These are phyloP conservation scores for Lepidurus apus DNA, from an alignment of 1,140 invertebrate species.

Conservation along the genomic window DNA sequence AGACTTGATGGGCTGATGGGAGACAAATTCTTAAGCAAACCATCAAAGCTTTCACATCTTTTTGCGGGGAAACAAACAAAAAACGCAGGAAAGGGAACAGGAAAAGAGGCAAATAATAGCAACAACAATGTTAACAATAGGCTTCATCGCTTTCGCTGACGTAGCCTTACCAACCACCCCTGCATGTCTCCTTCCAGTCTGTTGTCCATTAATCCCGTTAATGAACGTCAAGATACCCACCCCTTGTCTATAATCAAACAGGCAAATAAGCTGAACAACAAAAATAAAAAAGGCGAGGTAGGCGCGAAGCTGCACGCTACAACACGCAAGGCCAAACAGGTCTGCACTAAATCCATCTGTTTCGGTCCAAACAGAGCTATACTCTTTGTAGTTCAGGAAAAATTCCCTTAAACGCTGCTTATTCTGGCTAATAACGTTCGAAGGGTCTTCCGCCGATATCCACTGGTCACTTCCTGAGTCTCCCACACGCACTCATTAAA, in stretches of 20 bases:
- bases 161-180: background rate
- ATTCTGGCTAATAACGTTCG: background rate
- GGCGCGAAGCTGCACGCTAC: background rate
- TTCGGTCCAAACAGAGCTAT: background rate
- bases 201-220: conserved; percentile 19
- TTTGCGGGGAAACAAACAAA: too few species aligned
- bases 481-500: background rate
- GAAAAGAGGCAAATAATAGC: background rate
- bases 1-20: too few species aligned
- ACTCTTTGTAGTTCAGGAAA: too few species aligned
- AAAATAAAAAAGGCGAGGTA: background rate
- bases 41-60: too few species aligned
- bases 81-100: background rate
- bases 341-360: background rate
- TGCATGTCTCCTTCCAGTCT: conserved; percentile 1
- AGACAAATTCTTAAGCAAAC: too few species aligned
- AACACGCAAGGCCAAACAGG: background rate
- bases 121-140: conserved; percentile 5
- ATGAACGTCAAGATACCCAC: background rate
- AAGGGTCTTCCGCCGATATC: background rate
- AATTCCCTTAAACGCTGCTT: too few species aligned
- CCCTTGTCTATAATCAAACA: conserved; percentile 10
- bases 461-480: background rate
- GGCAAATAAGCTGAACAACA: background rate
- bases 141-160: conserved; percentile 7